Conservation (phyloP, 92 coral and sea anemone species). For the Palythoa heliodiscus region DNA sequence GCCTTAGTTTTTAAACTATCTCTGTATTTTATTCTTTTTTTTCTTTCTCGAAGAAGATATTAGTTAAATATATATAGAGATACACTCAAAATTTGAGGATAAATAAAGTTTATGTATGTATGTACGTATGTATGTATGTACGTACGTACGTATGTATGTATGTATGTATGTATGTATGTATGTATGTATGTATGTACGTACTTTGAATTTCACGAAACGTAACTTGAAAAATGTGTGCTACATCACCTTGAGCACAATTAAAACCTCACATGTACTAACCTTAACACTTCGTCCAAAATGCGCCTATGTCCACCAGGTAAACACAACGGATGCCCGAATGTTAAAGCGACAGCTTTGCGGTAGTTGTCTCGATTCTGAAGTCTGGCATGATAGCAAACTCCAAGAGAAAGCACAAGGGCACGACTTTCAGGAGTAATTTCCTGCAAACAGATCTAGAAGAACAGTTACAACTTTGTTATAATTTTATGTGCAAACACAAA, state of each 20-base stretch:
- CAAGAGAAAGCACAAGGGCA: constrained; percentile 79
- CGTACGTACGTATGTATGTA: too few relatives aligned
- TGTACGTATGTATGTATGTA: too few relatives aligned
- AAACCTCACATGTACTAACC: constrained; percentile 43
- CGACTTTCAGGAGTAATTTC: constrained; percentile 57
- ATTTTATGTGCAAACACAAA: background rate
- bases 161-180: too few relatives aligned
- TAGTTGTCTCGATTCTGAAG: constrained; percentile 65
- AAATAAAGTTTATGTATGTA: too few relatives aligned
- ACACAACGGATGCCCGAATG: constrained; percentile 52
- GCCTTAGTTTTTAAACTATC: too few relatives aligned
- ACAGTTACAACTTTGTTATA: background rate
- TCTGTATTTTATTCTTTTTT: too few relatives aligned
- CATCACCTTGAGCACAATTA: background rate
- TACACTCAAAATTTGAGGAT: too few relatives aligned
- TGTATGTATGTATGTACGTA: too few relatives aligned
- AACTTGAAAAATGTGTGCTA: too few relatives aligned
- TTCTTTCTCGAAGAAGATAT: background rate
- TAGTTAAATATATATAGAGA: too few relatives aligned
- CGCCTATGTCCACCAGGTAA: constrained; percentile 71
- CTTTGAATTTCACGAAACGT: too few relatives aligned
- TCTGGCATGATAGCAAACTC: constrained; percentile 87
- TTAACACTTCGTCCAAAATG: constrained; percentile 63
- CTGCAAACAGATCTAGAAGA: constrained; percentile 26
- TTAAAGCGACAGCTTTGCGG: constrained; percentile 63